Base-by-base conservation (phyloP, 2,797 vertebrate genomes). In the Dallia pectoralis region DNA sequence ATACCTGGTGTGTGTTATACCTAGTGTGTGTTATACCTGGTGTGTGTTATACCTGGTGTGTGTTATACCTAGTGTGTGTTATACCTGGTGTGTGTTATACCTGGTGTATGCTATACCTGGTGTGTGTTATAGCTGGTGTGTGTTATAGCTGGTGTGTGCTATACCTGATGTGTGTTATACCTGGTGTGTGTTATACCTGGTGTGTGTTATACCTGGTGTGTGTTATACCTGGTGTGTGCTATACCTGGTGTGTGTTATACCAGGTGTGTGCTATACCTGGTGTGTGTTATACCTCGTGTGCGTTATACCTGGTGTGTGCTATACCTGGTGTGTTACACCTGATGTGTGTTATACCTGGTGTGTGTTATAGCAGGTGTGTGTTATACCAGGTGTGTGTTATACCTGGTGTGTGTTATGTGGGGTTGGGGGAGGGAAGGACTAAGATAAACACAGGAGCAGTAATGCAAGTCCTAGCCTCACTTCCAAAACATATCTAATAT, bases 371-470 rank as follows among this genome's bases (percentile, higher is more conserved):
- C n/a, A n/a, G n/a, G n/a, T n/a, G 29, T 15, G 15, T 32, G 30
- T 15, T 12, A 63, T 30, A 33, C 19, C 64, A 36, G 27, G 48
- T 19, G 29, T 27, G 68, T 8, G n/a, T n/a, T n/a, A n/a, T n/a
- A n/a, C n/a, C n/a, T n/a, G n/a, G n/a, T n/a, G n/a, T n/a, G n/a
- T n/a, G n/a, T n/a, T n/a, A n/a, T n/a, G n/a, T 18, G 68, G 27
- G 18, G 29, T 4, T 9, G 19, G 29, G 29, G 18, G 48, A 16
- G 30, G 68, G 1, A 40, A 9, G 36, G 36, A 40, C 36, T 51
- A 18, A 69, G 67, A 67, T 67, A 66, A 73, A 67, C 63, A 67
- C 19, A 53, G 18, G 36, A 66, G 64, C 33, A 36, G 47, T 67
- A 63, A 73, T 4, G 63, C 32, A 29, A 48, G 32, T 72, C 61